Conservation (phyloP, 1,140 invertebrate genomes). For the Drosophila pachea region DNA sequence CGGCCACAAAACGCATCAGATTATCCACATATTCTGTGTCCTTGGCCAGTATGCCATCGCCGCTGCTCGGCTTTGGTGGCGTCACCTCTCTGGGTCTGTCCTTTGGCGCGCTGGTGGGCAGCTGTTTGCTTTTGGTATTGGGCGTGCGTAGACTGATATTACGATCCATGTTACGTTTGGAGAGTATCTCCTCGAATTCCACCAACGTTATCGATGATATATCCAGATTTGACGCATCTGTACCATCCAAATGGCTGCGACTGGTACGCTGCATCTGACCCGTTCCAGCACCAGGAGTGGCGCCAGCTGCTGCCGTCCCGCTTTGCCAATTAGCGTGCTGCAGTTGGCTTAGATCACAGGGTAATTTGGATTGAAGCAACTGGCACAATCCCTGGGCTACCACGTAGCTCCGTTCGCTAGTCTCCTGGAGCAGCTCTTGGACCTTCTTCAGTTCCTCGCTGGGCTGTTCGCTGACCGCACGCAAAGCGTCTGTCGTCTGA, state of each 20-base stretch:
- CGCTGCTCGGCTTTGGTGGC: not conserved
- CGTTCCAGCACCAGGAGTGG: not conserved
- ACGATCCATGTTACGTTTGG: constrained; percentile 65
- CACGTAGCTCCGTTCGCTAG: constrained; percentile 62
- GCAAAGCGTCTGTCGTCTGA: constrained; percentile 59
- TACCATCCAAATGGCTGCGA: constrained; percentile 28
- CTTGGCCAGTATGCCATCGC: constrained; percentile 30
- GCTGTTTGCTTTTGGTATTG: constrained; percentile 53
- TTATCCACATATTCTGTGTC: constrained; percentile 74
- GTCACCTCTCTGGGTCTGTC: not conserved
- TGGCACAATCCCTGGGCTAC: constrained; percentile 64
- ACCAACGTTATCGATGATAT: constrained; percentile 74
- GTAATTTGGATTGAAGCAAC: constrained; percentile 46
- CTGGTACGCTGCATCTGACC: not conserved
- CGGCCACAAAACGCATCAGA: constrained; percentile 64
- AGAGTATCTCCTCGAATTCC: constrained; percentile 72
- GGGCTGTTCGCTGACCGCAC: constrained; percentile 59
- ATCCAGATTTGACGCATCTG: constrained; percentile 64
- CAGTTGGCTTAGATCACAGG: constrained; percentile 43
- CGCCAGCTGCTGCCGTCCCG: not conserved
- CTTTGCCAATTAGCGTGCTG: constrained; percentile 8
- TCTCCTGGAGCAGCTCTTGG: constrained; percentile 59
- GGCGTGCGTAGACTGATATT: constrained; percentile 59
- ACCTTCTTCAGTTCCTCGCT: constrained; percentile 52
- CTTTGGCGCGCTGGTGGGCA: constrained; percentile 4